A percentile compares a stretch with the other conserved stretches of the same genome.
phyloP scores from a whole-genome alignment of 2,888 invertebrate genomes.

The Spodoptera littoralis region DNA sequence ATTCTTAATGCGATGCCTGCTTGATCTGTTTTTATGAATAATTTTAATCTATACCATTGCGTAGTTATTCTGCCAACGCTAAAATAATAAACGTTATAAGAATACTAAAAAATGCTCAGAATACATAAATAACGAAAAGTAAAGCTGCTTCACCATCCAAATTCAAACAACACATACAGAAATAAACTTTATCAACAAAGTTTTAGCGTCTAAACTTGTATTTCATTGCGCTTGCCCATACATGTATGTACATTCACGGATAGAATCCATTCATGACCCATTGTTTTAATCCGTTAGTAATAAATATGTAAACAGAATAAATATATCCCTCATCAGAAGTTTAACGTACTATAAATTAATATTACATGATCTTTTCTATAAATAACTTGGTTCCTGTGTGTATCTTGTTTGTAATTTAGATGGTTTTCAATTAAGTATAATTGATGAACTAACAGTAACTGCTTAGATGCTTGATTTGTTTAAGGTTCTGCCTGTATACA shows the following conservation, averaged over 20 bases:
- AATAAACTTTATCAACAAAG: background rate
- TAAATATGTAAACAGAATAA: slow-evolving; percentile 53
- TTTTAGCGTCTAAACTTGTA: background rate
- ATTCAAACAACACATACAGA: slow-evolving; percentile 1
- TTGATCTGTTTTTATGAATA: slow-evolving; percentile 26
- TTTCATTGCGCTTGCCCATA: background rate
- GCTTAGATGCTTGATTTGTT: too few species aligned
- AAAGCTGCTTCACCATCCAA: slow-evolving; percentile 22
- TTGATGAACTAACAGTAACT: too few species aligned
- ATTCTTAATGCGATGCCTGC: slow-evolving; percentile 8
- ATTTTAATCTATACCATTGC: slow-evolving; percentile 48
- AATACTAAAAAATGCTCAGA: slow-evolving; percentile 43
- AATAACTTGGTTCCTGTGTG: slow-evolving; percentile 6
- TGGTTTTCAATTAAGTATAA: too few species aligned
- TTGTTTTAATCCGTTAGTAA: slow-evolving; percentile 54
- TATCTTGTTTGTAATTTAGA: too few species aligned
- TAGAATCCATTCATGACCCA: slow-evolving; percentile 55
- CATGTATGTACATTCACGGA: slow-evolving; percentile 29
- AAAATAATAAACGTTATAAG: slow-evolving; percentile 34
- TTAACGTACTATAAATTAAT: slow-evolving; percentile 38
- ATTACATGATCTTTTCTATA: slow-evolving; percentile 24
- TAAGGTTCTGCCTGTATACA: too few species aligned
- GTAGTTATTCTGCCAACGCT: slow-evolving; percentile 45
- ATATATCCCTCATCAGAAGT: slow-evolving; percentile 33
- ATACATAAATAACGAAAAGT: slow-evolving; percentile 31